A percentile compares a stretch with the other conserved stretches of the same genome.
These are phyloP conservation scores for Tiphia femorata DNA, from an alignment of 2,888 invertebrate genomes.

Conservation along the genomic window DNA sequence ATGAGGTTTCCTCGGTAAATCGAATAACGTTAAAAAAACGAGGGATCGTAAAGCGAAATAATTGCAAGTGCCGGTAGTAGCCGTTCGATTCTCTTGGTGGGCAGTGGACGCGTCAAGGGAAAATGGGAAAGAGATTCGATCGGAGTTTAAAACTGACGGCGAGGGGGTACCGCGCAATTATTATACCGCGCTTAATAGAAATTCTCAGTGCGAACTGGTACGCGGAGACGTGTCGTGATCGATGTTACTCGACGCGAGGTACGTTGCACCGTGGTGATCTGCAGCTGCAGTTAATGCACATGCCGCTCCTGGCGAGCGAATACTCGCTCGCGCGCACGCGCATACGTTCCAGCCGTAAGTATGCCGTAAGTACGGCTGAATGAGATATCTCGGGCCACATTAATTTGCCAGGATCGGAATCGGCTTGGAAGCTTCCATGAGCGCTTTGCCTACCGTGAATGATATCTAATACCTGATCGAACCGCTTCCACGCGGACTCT, in stretches of 20 bases:
- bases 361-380: conserved; percentile 38
- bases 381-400: conserved; percentile 50
- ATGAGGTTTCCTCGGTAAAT: no score
- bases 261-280: conserved; percentile 6
- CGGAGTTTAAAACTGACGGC: background rate
- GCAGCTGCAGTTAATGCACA: conserved; percentile 21
- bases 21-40: no score
- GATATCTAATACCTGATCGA: conserved; percentile 52
- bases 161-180: background rate
- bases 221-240: conserved; percentile 25
- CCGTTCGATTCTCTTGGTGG: no score
- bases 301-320: no score
- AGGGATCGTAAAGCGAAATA: no score
- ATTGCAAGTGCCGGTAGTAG: no score
- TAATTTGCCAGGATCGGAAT: conserved; percentile 57
- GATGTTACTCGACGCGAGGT: conserved; percentile 23
- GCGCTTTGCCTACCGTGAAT: conserved; percentile 42
- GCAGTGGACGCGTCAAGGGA: background rate
- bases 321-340: conserved; percentile 9
- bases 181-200: conserved; percentile 27
- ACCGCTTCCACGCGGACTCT: conserved; percentile 2
- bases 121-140: conserved; percentile 1
- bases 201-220: conserved; percentile 27
- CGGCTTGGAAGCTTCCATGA: conserved; percentile 46
- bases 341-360: conserved; percentile 14